These are phyloP conservation scores for Sebastes hubbsi DNA, from an alignment of 2,797 vertebrate genomes.

Conservation along the genomic window DNA sequence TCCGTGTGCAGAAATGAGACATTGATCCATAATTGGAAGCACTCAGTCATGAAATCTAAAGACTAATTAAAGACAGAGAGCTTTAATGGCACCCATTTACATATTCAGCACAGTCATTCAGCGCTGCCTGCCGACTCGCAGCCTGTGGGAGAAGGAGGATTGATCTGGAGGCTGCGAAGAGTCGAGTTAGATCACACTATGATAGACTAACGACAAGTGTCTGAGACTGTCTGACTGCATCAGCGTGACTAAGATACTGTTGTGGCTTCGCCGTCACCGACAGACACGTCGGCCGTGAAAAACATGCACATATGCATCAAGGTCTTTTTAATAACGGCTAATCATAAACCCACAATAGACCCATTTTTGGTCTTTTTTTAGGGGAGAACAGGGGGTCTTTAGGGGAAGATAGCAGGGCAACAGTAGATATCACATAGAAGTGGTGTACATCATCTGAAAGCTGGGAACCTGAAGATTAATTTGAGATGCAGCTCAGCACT, in stretches of 20 bases:
- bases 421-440: no score
- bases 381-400: no score
- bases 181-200: constrained; percentile 22
- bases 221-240: constrained; percentile 6
- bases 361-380: no score
- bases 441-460: no score
- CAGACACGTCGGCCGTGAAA: neutral
- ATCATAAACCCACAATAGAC: neutral
- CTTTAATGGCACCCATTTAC: constrained; percentile 78
- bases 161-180: constrained; percentile 40
- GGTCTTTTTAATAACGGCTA: neutral
- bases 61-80: constrained; percentile 84
- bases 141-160: constrained; percentile 41
- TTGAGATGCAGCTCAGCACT: no score
- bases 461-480: no score
- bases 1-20: constrained; percentile 77
- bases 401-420: no score
- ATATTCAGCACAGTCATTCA: constrained; percentile 69
- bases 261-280: neutral
- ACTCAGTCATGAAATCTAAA: constrained; percentile 82
- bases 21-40: constrained; percentile 85
- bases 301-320: neutral
- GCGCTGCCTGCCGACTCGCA: constrained; percentile 35
- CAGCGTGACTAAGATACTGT: neutral
- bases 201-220: constrained; percentile 32